Conservation (phyloP, 2,888 invertebrate species). For the Watsonalla cultraria region DNA sequence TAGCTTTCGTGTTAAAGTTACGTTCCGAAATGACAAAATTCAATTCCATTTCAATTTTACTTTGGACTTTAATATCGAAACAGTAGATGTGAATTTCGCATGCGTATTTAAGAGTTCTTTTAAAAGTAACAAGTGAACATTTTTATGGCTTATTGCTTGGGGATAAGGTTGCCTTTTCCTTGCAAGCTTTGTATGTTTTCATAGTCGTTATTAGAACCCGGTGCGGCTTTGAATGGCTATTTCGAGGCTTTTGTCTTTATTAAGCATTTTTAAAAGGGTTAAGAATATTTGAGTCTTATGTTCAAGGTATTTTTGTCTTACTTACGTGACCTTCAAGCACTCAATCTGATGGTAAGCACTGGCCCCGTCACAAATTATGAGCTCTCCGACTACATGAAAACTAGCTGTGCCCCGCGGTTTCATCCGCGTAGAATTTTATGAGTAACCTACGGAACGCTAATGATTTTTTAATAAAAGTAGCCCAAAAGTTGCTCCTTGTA, state of each 20-base stretch:
- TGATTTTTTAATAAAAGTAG: no score
- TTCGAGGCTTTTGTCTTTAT: constrained; percentile 26
- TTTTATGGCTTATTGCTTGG: neutral
- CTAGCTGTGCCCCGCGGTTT: no score
- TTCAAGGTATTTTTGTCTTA: no score
- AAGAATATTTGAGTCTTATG: constrained; percentile 14
- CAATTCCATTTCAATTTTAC: constrained; percentile 14
- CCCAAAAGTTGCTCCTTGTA: no score
- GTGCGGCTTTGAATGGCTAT: constrained; percentile 19
- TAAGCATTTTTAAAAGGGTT: constrained; percentile 18
- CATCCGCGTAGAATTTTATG: no score
- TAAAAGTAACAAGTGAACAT: constrained; percentile 4
- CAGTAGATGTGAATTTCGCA: constrained; percentile 18
- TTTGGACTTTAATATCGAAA: constrained; percentile 19
- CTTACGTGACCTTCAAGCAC: no score
- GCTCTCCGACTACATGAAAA: no score
- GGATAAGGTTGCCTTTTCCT: constrained; percentile 1
- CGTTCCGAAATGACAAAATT: constrained; percentile 8
- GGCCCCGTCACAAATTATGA: no score
- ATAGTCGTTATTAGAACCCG: constrained; percentile 21
- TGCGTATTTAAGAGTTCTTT: constrained; percentile 14
- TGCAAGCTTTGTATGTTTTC: constrained; percentile 17
- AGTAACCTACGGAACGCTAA: no score
- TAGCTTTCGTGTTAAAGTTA: constrained; percentile 6
- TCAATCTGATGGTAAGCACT: no score